A percentile compares a stretch with the other conserved stretches of the same genome.
Conservation (phyloP, 2,888 invertebrate genomes). For the Pheosia tremula region DNA sequence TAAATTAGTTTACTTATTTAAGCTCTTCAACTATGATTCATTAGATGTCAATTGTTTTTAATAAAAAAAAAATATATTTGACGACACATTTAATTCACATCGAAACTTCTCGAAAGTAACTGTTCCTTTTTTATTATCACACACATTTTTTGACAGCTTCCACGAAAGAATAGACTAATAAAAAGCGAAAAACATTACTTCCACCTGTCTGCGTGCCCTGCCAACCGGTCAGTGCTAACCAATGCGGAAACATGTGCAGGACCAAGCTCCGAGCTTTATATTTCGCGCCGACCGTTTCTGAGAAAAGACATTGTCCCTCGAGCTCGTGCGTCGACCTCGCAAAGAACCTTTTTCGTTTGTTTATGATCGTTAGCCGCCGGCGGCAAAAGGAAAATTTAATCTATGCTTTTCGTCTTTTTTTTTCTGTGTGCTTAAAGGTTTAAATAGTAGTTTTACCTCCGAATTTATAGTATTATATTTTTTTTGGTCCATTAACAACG, state of each 20-base stretch:
- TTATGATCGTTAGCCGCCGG: conserved; percentile 40
- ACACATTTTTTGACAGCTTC: background rate
- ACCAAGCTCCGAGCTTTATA: conserved; percentile 49
- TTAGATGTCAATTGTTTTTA: too few relatives aligned
- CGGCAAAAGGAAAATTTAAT: conserved; percentile 33
- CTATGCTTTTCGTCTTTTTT: conserved; percentile 27
- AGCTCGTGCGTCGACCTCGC: conserved; percentile 62
- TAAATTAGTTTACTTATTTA: too few relatives aligned
- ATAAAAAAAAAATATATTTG: background rate
- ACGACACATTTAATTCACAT: background rate
- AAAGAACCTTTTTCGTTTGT: conserved; percentile 53
- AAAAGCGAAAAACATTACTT: conserved; percentile 3
- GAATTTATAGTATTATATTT: too few relatives aligned
- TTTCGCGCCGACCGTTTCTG: conserved; percentile 64
- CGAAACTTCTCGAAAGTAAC: background rate
- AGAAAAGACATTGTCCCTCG: conserved; percentile 74
- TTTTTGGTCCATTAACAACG: too few relatives aligned
- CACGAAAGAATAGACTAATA: conserved; percentile 2
- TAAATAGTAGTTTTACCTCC: background rate
- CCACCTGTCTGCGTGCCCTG: conserved; percentile 24
- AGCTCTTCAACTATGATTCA: too few relatives aligned
- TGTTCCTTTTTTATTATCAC: background rate
- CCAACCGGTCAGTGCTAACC: conserved; percentile 21
- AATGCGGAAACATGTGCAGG: conserved; percentile 57
- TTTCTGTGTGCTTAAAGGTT: conserved; percentile 5